Conservation (phyloP, 2,888 invertebrate genomes). For the Chrysodeixis includens region DNA sequence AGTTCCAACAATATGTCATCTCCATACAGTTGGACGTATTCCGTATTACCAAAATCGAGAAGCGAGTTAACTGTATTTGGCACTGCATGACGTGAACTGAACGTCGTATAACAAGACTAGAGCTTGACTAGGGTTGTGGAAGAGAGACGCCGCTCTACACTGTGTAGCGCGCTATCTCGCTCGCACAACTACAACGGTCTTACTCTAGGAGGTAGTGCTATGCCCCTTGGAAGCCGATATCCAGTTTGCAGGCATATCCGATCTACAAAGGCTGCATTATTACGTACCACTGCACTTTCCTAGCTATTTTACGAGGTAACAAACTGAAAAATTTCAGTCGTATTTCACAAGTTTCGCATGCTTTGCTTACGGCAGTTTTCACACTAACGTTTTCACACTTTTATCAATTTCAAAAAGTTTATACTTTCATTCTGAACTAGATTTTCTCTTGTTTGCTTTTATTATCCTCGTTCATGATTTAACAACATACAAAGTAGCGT, state of each 20-base stretch:
- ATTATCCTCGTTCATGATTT: too few relatives aligned
- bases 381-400: neutral
- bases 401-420: too few relatives aligned
- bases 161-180: too few relatives aligned
- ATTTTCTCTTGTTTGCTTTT: too few relatives aligned
- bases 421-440: too few relatives aligned
- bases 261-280: conserved; percentile 2
- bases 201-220: too few relatives aligned
- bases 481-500: too few relatives aligned
- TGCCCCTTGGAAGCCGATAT: neutral
- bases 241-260: neutral
- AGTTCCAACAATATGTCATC: neutral
- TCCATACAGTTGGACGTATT: neutral
- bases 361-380: neutral
- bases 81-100: neutral
- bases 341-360: neutral
- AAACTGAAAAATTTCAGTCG: neutral
- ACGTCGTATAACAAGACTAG: too few relatives aligned
- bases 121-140: too few relatives aligned
- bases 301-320: neutral
- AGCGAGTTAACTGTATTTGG: conserved; percentile 1
- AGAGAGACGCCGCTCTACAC: too few relatives aligned
- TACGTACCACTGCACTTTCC: neutral
- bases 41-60: neutral
- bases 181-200: too few relatives aligned